Evolutionary conservation across 2,797 vertebrate genomes (phyloP).

Genomic region (Halcyon smyrnensis): DNA sequence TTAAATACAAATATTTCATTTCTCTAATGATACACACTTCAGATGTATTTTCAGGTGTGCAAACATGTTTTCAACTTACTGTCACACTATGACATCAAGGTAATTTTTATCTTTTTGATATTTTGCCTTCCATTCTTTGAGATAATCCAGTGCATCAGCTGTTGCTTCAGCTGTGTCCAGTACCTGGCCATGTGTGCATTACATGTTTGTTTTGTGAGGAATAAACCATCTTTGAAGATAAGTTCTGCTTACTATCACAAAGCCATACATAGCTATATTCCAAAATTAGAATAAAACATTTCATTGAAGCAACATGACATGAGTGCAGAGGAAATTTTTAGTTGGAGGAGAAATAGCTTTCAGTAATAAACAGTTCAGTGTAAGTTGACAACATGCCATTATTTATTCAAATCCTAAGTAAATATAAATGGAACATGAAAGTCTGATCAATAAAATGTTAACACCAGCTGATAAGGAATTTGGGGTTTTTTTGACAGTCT

Average conservation of each 20-base stretch:
- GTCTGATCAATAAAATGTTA: not conserved
- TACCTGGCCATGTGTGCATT: not conserved
- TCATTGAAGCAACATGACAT: not conserved
- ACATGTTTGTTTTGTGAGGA: not conserved
- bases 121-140: constrained; percentile 4
- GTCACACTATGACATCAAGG: not conserved
- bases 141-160: not conserved
- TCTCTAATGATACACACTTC: not conserved
- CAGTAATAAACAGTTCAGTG: not conserved
- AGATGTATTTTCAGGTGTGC: not conserved
- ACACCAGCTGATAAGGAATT: not conserved
- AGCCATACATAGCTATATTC: not conserved
- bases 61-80: not conserved
- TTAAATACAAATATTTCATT: not conserved
- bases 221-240: not conserved
- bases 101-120: not conserved
- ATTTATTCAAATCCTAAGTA: not conserved
- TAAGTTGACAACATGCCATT: not conserved
- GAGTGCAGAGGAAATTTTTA: not conserved
- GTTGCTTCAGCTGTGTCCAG: not conserved
- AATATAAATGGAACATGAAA: not conserved
- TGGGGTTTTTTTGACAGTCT: not conserved
- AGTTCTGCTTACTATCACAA: not conserved
- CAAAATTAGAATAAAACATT: not conserved
- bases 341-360: not conserved